Conservation (phyloP, 2,888 invertebrate species). For the Drosophila cognata region DNA sequence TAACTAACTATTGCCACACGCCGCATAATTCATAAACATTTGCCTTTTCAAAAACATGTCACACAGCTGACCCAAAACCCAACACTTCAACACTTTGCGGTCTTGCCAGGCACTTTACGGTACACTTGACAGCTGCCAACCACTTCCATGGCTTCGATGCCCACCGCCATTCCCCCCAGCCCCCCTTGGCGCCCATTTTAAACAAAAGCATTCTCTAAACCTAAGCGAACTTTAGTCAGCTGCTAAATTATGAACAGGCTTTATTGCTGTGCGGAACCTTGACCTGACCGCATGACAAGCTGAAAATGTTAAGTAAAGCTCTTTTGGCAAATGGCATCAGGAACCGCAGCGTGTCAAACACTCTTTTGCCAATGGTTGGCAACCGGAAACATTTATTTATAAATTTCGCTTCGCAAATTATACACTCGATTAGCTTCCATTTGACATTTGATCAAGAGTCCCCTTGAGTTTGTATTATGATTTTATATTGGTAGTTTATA, state of each 20-base stretch:
- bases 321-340: conserved; percentile 35
- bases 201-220: conserved; percentile 37
- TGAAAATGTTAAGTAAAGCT: conserved; percentile 60
- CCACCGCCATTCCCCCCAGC: neutral
- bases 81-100: conserved; percentile 61
- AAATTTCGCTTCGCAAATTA: conserved; percentile 62
- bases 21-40: conserved; percentile 51
- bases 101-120: conserved; percentile 45
- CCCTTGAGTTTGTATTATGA: neutral
- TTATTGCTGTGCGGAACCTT: conserved; percentile 61
- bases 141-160: conserved; percentile 9
- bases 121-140: conserved; percentile 54
- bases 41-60: conserved; percentile 46
- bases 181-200: neutral
- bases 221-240: conserved; percentile 29
- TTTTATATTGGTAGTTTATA: neutral
- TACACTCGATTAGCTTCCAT: conserved; percentile 64
- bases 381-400: conserved; percentile 44
- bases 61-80: conserved; percentile 37
- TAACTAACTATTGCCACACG: neutral
- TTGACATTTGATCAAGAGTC: conserved; percentile 24
- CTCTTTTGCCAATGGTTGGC: conserved; percentile 1
- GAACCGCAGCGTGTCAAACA: conserved; percentile 32
- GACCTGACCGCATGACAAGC: conserved; percentile 77
- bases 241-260: conserved; percentile 70